These are phyloP conservation scores for Philypnodon macrostomus DNA, from an alignment of 2,797 vertebrate genomes.

Conservation along the genomic window DNA sequence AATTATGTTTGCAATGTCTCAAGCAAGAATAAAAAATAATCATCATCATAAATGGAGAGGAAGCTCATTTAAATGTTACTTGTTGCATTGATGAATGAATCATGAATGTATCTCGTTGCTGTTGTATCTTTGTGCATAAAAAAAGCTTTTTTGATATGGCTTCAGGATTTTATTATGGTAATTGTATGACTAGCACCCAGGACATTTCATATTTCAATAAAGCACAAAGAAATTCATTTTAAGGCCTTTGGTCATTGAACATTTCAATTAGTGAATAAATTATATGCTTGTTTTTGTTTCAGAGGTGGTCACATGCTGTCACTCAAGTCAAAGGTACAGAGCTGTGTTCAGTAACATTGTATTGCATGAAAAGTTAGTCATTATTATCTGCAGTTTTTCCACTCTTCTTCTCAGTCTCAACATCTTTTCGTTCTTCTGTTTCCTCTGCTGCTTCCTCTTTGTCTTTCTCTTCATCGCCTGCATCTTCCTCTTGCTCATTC, in stretches of 20 bases:
- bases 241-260: constrained; percentile 10
- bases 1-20: constrained; percentile 23
- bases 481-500: constrained; percentile 19
- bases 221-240: constrained; percentile 34
- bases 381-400: constrained; percentile 42
- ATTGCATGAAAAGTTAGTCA: constrained; percentile 36
- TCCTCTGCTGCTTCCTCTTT: constrained; percentile 38
- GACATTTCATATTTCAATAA: too few relatives aligned
- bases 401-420: constrained; percentile 33
- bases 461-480: constrained; percentile 21
- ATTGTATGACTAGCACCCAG: constrained; percentile 39
- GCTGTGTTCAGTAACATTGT: too few relatives aligned
- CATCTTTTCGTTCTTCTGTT: constrained; percentile 29
- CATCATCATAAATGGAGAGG: too few relatives aligned
- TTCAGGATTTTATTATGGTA: too few relatives aligned
- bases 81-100: not conserved
- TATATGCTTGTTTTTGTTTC: constrained; percentile 4
- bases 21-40: constrained; percentile 11
- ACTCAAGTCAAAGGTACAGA: too few relatives aligned
- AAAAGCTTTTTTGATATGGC: too few relatives aligned
- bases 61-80: not conserved
- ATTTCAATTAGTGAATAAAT: not conserved
- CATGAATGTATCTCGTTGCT: constrained; percentile 14
- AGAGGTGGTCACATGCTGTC: constrained; percentile 45
- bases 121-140: constrained; percentile 1